Evolutionary conservation across 2,113 vertebrate genomes (phyloP).

Genomic region (Ardeotis arabs): DNA sequence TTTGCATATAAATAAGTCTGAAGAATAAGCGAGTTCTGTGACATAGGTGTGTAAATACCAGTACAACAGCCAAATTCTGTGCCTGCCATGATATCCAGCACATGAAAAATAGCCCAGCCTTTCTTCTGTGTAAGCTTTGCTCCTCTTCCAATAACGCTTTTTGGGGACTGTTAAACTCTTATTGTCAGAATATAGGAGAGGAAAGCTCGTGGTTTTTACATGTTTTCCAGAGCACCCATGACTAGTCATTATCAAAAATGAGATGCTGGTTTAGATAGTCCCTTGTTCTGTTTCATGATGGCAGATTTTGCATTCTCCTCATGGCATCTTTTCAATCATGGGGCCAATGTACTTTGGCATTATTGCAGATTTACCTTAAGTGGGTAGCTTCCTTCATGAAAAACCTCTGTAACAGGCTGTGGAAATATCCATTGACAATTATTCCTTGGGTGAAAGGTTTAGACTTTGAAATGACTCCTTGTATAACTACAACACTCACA

Average conservation of each 20-base stretch:
- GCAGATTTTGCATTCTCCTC: not conserved
- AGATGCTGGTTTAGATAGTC: not conserved
- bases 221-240: not conserved
- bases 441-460: constrained; percentile 28
- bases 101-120: not conserved
- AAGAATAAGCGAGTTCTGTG: not conserved
- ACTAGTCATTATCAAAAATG: not conserved
- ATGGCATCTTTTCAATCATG: not conserved
- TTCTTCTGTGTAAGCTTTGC: not conserved
- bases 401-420: not conserved
- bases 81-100: not conserved
- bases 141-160: not conserved
- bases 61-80: not conserved
- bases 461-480: constrained; percentile 48
- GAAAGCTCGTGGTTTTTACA: not conserved
- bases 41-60: not conserved
- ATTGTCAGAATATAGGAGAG: not conserved
- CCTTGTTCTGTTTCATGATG: not conserved
- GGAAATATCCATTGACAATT: constrained; percentile 27
- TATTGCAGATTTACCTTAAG: constrained; percentile 18
- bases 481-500: constrained; percentile 25
- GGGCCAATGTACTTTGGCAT: not conserved
- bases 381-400: not conserved
- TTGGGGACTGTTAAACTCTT: not conserved
- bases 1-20: not conserved